phyloP scores from a whole-genome alignment of 1,140 invertebrate species.

The Diuraphis noxia region DNA sequence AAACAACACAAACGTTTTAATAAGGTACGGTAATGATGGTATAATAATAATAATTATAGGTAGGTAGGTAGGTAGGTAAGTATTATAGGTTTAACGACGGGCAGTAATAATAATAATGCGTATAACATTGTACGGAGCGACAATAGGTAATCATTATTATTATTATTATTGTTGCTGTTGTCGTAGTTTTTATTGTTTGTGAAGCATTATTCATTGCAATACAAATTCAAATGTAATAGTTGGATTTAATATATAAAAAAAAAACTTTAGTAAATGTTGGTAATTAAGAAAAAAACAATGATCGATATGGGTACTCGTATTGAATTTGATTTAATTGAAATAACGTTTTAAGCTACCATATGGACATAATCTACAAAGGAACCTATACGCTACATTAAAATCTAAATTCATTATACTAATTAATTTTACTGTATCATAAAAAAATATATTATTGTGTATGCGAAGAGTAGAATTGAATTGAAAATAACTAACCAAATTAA shows the following conservation, averaged over 20 bases:
- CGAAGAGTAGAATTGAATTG: not conserved
- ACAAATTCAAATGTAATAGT: not conserved
- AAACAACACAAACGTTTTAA: constrained; percentile 34
- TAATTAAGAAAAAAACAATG: not conserved
- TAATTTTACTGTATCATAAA: not conserved
- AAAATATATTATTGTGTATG: not conserved
- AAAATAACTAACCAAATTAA: not conserved
- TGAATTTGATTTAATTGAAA: too few relatives aligned
- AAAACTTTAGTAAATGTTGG: not conserved
- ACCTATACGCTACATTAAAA: not conserved
- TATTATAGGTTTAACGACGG: not conserved
- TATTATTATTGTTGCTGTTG: not conserved
- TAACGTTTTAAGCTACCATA: not conserved
- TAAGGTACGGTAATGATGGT: constrained; percentile 9
- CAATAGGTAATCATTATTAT: not conserved
- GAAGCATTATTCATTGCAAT: not conserved
- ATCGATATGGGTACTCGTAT: not conserved
- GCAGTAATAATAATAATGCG: not conserved
- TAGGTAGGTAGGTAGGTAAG: not conserved
- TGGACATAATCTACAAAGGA: not conserved
- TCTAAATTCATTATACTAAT: not conserved
- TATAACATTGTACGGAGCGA: not conserved
- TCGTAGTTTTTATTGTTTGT: not conserved
- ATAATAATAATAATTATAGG: not conserved
- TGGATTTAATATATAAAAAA: not conserved